phyloP scores from a whole-genome alignment of 2,888 invertebrate genomes.

The Ypsolopha scabrella region DNA sequence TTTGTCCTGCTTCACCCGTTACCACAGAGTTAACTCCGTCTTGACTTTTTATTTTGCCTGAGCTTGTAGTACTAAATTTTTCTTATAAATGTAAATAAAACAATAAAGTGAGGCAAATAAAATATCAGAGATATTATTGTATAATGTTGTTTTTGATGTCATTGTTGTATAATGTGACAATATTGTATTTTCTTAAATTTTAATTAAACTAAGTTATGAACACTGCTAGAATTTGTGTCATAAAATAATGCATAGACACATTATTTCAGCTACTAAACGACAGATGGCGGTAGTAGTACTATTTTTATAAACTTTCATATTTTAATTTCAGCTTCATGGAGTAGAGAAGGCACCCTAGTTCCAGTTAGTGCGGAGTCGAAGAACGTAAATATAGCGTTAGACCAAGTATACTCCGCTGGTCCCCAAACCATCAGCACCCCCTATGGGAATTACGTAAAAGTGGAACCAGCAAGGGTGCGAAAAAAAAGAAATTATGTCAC shows the following conservation, averaged over 20 bases:
- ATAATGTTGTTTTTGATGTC: background rate
- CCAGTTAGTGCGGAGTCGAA: slow-evolving; percentile 16
- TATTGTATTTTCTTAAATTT: background rate
- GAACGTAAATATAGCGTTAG: slow-evolving; percentile 23
- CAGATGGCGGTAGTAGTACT: slow-evolving; percentile 20
- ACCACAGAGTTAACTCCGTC: no score
- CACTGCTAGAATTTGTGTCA: background rate
- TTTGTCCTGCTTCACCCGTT: no score
- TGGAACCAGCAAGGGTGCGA: slow-evolving; percentile 9
- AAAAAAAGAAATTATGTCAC: background rate
- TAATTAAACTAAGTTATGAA: background rate
- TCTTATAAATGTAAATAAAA: no score
- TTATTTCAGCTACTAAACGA: slow-evolving; percentile 7
- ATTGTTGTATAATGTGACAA: background rate
- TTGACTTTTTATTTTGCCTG: no score
- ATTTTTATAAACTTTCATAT: background rate
- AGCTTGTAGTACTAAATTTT: no score
- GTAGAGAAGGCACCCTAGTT: slow-evolving; percentile 27
- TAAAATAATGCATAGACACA: no score
- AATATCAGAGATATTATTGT: no score
- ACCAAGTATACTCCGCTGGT: slow-evolving; percentile 28
- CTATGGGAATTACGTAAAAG: slow-evolving; percentile 44
- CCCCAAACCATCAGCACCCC: slow-evolving; percentile 56
- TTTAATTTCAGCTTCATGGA: slow-evolving; percentile 41
- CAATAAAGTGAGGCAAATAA: no score